These are phyloP conservation scores for Drosophila algonquin DNA, from an alignment of 2,888 invertebrate species.

Conservation along the genomic window DNA sequence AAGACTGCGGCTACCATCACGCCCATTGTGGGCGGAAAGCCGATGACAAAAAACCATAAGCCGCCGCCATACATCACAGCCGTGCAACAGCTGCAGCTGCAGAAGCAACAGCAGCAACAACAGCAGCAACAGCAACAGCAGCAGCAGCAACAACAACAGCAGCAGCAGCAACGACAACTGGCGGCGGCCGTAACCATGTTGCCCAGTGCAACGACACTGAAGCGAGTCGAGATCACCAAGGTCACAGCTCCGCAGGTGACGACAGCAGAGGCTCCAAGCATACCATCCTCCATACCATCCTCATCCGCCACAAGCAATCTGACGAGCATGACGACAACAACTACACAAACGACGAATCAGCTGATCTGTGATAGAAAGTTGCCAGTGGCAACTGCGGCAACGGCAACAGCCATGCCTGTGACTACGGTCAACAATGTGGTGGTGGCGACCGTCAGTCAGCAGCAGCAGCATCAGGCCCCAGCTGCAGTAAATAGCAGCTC, in stretches of 20 bases:
- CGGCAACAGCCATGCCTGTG: constrained; percentile 28
- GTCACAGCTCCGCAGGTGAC: constrained; percentile 40
- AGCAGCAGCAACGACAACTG: constrained; percentile 78
- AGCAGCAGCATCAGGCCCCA: constrained; percentile 11
- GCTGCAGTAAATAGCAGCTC: constrained; percentile 10
- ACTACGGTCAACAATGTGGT: constrained; percentile 48
- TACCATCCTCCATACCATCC: constrained; percentile 13
- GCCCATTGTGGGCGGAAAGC: constrained; percentile 82
- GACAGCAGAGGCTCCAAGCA: constrained; percentile 13
- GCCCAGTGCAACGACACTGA: constrained; percentile 82
- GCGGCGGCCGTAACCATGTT: constrained; percentile 83
- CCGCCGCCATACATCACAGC: constrained; percentile 81
- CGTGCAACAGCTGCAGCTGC: constrained; percentile 80
- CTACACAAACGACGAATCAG: constrained; percentile 49
- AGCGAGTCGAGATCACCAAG: constrained; percentile 76
- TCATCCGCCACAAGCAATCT: constrained; percentile 25
- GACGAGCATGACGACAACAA: constrained; percentile 38
- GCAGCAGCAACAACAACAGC: constrained; percentile 73
- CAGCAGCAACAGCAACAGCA: constrained; percentile 53
- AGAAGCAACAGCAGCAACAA: constrained; percentile 76
- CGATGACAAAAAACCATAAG: constrained; percentile 82
- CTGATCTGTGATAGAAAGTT: constrained; percentile 65
- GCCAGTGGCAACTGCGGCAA: constrained; percentile 40
- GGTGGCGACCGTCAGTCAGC: constrained; percentile 18
- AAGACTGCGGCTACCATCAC: constrained; percentile 84